A percentile compares a stretch with the other conserved stretches of the same genome.
These are phyloP conservation scores for Sisyra nigra DNA, from an alignment of 2,888 invertebrate species.

Conservation along the genomic window DNA sequence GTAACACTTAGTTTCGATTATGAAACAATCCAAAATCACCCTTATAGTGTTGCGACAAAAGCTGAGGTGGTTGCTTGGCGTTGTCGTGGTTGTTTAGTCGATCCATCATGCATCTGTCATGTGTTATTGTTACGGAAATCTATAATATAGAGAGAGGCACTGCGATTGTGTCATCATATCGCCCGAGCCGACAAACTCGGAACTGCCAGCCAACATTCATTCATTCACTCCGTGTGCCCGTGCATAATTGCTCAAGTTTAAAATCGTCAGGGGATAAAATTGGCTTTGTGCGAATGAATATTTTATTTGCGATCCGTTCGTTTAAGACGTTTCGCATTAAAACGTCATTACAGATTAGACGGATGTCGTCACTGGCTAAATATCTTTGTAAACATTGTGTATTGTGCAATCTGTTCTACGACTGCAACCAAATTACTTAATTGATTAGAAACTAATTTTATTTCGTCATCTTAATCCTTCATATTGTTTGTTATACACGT, in stretches of 20 bases:
- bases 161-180: constrained; percentile 22
- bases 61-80: constrained; percentile 14
- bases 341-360: constrained; percentile 23
- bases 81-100: constrained; percentile 26
- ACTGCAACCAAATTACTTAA: not conserved
- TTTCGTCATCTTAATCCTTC: not conserved
- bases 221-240: constrained; percentile 20
- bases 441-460: constrained; percentile 2
- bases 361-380: constrained; percentile 1
- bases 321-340: constrained; percentile 23
- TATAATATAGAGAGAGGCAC: constrained; percentile 19
- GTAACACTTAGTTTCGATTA: constrained; percentile 6
- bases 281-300: constrained; percentile 28
- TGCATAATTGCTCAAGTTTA: constrained; percentile 28
- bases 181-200: constrained; percentile 12
- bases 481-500: too few relatives aligned
- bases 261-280: constrained; percentile 23
- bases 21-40: constrained; percentile 4
- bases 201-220: not conserved
- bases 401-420: not conserved
- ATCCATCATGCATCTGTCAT: constrained; percentile 30
- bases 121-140: constrained; percentile 28
- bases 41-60: constrained; percentile 10
- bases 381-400: not conserved
- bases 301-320: constrained; percentile 21